Evolutionary conservation across 2,888 invertebrate genomes (phyloP).

Genomic region (Acronicta leporina): DNA sequence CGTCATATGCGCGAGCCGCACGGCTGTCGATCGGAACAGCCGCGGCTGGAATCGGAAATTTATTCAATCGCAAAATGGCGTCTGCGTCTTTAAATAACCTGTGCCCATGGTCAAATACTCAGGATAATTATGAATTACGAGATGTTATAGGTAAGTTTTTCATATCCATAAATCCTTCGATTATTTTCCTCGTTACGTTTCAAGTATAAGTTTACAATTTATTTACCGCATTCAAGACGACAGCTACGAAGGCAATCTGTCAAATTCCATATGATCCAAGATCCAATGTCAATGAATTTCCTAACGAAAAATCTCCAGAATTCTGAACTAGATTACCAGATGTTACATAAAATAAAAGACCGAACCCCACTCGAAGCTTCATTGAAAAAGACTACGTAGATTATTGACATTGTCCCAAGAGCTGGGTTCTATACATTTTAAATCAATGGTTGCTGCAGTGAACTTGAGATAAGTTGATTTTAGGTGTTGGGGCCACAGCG

Average conservation of each 20-base stretch:
- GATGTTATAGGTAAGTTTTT: slow-evolving; percentile 96
- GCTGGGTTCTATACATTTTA: slow-evolving; percentile 2
- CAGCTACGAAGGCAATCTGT: slow-evolving; percentile 27
- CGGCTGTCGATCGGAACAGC: slow-evolving; percentile 71
- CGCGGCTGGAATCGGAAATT: slow-evolving; percentile 69
- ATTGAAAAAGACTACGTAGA: background rate
- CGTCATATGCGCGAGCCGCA: slow-evolving; percentile 81
- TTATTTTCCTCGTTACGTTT: background rate
- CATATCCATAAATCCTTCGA: background rate
- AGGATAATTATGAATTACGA: slow-evolving; percentile 97
- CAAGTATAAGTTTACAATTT: slow-evolving; percentile 14
- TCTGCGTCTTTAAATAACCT: slow-evolving; percentile 70
- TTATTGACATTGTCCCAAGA: background rate
- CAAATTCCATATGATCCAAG: slow-evolving; percentile 39
- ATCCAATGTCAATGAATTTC: slow-evolving; percentile 38
- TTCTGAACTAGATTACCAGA: too few relatives aligned
- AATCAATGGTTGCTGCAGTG: background rate
- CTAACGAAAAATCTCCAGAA: background rate
- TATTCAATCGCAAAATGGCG: slow-evolving; percentile 83
- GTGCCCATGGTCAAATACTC: slow-evolving; percentile 95
- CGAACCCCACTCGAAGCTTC: too few relatives aligned
- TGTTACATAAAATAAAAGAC: too few relatives aligned
- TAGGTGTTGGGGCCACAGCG: slow-evolving; percentile 98
- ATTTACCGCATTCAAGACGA: slow-evolving; percentile 10
- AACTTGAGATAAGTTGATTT: slow-evolving; percentile 44